These are phyloP conservation scores for Lutraria rhynchaena DNA, from an alignment of 1,140 invertebrate genomes.

Conservation along the genomic window DNA sequence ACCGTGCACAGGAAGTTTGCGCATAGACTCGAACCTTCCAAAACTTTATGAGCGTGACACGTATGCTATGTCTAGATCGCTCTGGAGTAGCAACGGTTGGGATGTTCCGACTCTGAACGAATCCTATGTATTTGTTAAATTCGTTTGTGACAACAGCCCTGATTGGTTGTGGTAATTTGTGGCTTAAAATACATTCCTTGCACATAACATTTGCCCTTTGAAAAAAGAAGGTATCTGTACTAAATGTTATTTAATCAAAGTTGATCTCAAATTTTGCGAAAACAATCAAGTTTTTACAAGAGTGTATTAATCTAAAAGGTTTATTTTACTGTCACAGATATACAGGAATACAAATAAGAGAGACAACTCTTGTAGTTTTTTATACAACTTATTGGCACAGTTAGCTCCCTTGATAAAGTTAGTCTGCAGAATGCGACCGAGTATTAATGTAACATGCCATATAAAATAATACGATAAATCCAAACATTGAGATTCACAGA, in stretches of 20 bases:
- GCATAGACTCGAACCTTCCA: slow-evolving; percentile 53
- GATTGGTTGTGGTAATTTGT: slow-evolving; percentile 44
- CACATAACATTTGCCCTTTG: too few species aligned
- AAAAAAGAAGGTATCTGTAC: too few species aligned
- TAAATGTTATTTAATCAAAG: not conserved
- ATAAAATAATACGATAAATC: too few species aligned
- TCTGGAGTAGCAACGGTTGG: slow-evolving; percentile 11
- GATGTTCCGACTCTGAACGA: slow-evolving; percentile 12
- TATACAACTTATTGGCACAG: too few species aligned
- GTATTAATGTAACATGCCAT: too few species aligned
- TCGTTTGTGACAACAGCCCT: slow-evolving; percentile 37
- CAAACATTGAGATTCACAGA: too few species aligned
- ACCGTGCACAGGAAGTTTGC: slow-evolving; percentile 68
- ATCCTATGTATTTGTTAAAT: slow-evolving; percentile 24
- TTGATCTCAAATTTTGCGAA: not conserved
- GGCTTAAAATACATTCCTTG: slow-evolving; percentile 3
- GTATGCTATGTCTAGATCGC: not conserved
- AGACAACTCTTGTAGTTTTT: too few species aligned
- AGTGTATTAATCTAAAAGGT: not conserved
- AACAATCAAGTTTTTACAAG: too few species aligned
- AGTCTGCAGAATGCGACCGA: too few species aligned
- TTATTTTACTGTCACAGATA: not conserved
- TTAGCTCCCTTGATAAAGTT: too few species aligned
- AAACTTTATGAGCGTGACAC: slow-evolving; percentile 5
- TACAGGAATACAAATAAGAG: not conserved